Conservation (phyloP, 2,113 vertebrate genomes). For the Lichenostomus cassidix region DNA sequence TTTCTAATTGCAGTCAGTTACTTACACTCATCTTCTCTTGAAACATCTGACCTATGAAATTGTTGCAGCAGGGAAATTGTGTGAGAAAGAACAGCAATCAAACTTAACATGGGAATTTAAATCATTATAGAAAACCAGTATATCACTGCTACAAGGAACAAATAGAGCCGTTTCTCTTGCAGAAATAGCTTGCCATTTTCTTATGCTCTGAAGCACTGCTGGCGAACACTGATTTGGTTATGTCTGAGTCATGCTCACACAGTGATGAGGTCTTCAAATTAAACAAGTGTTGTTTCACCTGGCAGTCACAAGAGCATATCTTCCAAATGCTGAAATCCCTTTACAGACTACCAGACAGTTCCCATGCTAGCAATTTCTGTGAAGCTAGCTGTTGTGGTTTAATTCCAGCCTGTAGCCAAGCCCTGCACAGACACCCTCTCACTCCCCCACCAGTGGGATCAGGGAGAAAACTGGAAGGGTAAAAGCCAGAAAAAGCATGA, state of each 20-base stretch:
- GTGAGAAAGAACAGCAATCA: neutral
- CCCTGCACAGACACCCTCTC: accelerated
- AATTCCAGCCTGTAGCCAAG: neutral
- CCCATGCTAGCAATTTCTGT: neutral
- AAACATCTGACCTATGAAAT: neutral
- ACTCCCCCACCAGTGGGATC: too few species aligned
- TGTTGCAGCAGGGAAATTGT: neutral
- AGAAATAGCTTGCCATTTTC: neutral
- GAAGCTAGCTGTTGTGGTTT: neutral
- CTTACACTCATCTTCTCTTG: neutral
- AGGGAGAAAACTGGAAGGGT: neutral
- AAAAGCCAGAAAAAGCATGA: neutral
- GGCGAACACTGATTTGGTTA: neutral
- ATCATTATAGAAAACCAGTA: neutral
- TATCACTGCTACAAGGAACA: neutral
- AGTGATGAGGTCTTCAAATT: neutral
- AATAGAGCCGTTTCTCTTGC: neutral
- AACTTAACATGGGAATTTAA: neutral
- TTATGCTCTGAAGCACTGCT: neutral
- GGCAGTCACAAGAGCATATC: neutral
- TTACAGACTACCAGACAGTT: neutral
- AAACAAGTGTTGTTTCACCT: neutral
- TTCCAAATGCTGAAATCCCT: neutral
- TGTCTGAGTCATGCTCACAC: neutral
- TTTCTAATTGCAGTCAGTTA: neutral